Evolutionary conservation across 1,140 invertebrate species (phyloP), one percentile per base, ranked within the genome.

Genomic region (Octopus sinensis): DNA sequence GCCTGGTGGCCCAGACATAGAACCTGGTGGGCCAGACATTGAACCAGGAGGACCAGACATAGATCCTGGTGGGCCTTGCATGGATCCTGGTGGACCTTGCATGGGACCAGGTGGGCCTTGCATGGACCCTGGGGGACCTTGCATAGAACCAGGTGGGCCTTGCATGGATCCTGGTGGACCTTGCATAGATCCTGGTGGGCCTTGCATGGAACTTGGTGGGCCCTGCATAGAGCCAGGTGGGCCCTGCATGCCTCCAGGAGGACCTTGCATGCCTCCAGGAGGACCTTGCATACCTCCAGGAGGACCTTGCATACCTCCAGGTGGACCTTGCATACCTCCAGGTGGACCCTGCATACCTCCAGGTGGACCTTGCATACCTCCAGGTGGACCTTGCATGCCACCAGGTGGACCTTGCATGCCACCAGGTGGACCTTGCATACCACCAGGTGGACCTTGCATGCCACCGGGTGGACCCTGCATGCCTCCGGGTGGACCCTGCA

Each of bases 401-500:
- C 79, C 81, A 9, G 78, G 81, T 79, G 85, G 84, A 53, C 82
- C 81, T 30, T 81, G 76, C 30, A 76, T 75, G 30, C 80, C 83
- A 79, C 82, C 77, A n/a, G 82, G 82, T 12, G 76, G 75, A 17
- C 80, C 81, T 23, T 78, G 81, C 83, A 85, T 85, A 68, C 73
- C 75, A 68, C 78, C 82, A 85, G 82, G 56, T 82, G 84, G 75
- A 84, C 82, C 82, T 86, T 82, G 79, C 79, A 81, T 43, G 10
- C 53, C 84, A 83, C 82, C 76, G 62, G 76, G 54, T 81, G 82
- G 30, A 82, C 83, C 79, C 83, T 82, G 71, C 79, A 79, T 78
- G 75, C 79, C 53, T 54, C 79, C 73, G 68, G 76, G 54, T 83
- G 82, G 30, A 30, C 79, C 56, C 13, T 43, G 23, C 79, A 82